Evolutionary conservation across 2,888 invertebrate species (phyloP).

Genomic region (Calameuta filiformis): DNA sequence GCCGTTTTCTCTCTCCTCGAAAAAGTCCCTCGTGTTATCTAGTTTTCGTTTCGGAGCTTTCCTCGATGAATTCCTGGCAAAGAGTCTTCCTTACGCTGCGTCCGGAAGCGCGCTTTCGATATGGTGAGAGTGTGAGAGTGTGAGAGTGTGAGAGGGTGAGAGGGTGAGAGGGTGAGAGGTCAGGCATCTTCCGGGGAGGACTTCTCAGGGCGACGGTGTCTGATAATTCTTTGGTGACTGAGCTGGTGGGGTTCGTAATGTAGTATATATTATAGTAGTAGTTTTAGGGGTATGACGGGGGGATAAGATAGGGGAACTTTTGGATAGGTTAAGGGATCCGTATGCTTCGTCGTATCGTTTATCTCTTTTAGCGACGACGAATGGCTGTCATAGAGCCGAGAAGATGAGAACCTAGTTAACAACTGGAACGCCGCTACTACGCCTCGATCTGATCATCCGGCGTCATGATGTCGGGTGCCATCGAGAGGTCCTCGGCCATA

Average conservation of each 20-base stretch:
- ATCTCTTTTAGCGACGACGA: neutral
- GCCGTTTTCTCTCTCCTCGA: slow-evolving; percentile 7
- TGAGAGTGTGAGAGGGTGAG: slow-evolving; percentile 35
- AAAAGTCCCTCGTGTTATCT: slow-evolving; percentile 8
- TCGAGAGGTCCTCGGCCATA: slow-evolving; percentile 62
- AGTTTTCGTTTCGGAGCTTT: slow-evolving; percentile 25
- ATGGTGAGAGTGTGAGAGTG: slow-evolving; percentile 35
- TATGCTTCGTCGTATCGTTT: neutral
- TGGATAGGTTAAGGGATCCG: neutral
- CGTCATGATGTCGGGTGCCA: slow-evolving; percentile 62
- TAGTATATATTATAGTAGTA: neutral
- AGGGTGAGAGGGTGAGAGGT: slow-evolving; percentile 31
- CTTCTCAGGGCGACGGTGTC: neutral
- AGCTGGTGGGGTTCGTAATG: neutral
- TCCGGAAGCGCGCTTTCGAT: slow-evolving; percentile 36
- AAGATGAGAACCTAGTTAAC: slow-evolving; percentile 1
- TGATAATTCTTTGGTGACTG: neutral
- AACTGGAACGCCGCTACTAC: slow-evolving; percentile 50
- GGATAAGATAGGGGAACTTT: neutral
- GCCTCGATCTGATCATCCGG: slow-evolving; percentile 62
- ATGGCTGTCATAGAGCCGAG: neutral
- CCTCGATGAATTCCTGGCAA: neutral
- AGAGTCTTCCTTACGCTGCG: slow-evolving; percentile 30
- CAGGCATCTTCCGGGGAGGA: neutral
- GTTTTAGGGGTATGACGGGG: neutral